Evolutionary conservation across 2,113 vertebrate genomes (phyloP).

Genomic region (Podilymbus podiceps): DNA sequence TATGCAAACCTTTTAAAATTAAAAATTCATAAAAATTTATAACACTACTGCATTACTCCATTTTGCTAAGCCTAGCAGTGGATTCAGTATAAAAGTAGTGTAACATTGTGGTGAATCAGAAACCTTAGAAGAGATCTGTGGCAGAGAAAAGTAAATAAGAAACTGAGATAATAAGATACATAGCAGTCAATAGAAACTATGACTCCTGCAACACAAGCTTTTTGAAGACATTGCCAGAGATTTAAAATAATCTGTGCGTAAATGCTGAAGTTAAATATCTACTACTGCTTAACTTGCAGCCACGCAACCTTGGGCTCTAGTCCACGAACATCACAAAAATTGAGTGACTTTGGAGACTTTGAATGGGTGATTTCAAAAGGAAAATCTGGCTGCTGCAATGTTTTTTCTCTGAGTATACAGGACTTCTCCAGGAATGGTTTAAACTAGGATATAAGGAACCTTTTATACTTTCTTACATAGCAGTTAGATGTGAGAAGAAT

Average conservation of each 20-base stretch:
- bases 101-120: background rate
- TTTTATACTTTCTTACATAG: background rate
- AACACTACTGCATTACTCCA: background rate
- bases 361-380: background rate
- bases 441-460: background rate
- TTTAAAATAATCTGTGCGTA: background rate
- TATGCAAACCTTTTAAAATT: background rate
- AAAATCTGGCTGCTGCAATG: background rate
- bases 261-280: slow-evolving; percentile 19
- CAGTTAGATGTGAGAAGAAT: background rate
- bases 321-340: background rate
- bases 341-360: background rate
- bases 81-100: background rate
- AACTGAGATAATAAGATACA: slow-evolving; percentile 26
- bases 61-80: background rate
- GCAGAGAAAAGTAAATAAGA: slow-evolving; percentile 21
- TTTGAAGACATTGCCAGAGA: background rate
- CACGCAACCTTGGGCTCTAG: background rate
- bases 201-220: background rate
- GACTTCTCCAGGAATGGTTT: background rate
- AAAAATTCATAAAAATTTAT: background rate
- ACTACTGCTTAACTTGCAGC: background rate
- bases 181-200: slow-evolving; percentile 23
- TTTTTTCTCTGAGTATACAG: background rate
- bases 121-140: background rate